Base-by-base conservation (phyloP, 2,113 vertebrate species). In the Eupsittula cactorum region DNA sequence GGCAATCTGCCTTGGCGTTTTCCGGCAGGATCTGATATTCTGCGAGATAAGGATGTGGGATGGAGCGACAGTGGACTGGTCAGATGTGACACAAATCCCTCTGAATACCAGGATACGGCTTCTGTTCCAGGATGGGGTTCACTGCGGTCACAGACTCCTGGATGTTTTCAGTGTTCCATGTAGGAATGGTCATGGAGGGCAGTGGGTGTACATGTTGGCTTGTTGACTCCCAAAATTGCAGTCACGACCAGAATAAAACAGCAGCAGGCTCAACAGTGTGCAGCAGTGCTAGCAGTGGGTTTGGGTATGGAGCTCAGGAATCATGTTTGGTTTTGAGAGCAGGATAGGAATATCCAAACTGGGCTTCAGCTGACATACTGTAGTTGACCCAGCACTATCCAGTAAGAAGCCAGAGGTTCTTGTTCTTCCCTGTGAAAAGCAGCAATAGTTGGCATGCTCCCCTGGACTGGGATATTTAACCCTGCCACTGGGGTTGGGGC, bases 1-100 rank as follows among this genome's bases (percentile, higher is more conserved):
- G 94, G 94, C 94, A 88, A 28, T 80, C 65, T 94, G 92, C 74
- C 57, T 74, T 77, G 71, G 59, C 53, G 85, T 88, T 64, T 95
- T 92, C 87, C 35, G 1, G 50, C 71, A 76, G 41, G 42, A 88
- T 88, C 8, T 64, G 74, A 80, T 87, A 19, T 25, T 77, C 44
- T 79, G 64, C 28, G 28, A 78, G 90, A 96, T 83, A 92, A 94
- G 68, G 57, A 27, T 33, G 55, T 67, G 65, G 88, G 60, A 44
- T 41, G 35, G 86, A 92, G 47, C 39, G 27, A 9, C 29, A 18
- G 42, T 46, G 47, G 19, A 17, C 46, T 27, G 0, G 0, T 52
- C 37, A 93, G 60, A 55, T 62, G 17, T 53, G 70, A 85, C 28
- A 82, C 27, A 85, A 82, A 78, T 67, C 53, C 29, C 50, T 57